These are phyloP conservation scores for Schlechtendalia chinensis DNA, from an alignment of 1,140 invertebrate genomes.

Conservation along the genomic window DNA sequence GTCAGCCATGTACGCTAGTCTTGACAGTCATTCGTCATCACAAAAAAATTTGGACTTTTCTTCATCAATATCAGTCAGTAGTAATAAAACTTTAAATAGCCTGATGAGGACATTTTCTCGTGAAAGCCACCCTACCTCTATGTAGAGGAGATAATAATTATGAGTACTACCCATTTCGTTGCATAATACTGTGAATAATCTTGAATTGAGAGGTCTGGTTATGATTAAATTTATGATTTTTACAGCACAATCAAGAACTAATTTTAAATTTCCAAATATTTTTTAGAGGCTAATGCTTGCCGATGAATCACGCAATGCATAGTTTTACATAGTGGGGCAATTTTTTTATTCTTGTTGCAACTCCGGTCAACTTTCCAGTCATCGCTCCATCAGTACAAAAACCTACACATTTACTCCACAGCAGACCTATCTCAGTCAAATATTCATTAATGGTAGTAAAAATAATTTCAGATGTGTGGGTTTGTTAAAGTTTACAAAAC, in stretches of 20 bases:
- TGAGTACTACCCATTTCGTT: conserved; percentile 30
- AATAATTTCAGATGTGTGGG: no score
- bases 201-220: conserved; percentile 40
- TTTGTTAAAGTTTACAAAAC: no score
- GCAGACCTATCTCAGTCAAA: no score
- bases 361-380: no score
- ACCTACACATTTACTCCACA: no score
- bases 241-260: conserved; percentile 41
- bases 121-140: conserved; percentile 54
- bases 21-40: conserved; percentile 4
- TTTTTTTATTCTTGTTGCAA: no score
- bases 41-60: background rate
- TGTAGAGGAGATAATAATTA: conserved; percentile 55
- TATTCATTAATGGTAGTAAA: no score
- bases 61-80: background rate
- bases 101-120: background rate
- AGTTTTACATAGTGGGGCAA: conserved; percentile 29
- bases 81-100: conserved; percentile 2
- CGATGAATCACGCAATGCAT: conserved; percentile 50
- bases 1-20: conserved; percentile 14
- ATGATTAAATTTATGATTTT: conserved; percentile 50
- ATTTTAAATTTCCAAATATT: conserved; percentile 36
- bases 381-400: no score
- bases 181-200: conserved; percentile 21
- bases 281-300: conserved; percentile 48